Conservation (phyloP, 2,888 invertebrate species). For the Cryptocephalus primarius region DNA sequence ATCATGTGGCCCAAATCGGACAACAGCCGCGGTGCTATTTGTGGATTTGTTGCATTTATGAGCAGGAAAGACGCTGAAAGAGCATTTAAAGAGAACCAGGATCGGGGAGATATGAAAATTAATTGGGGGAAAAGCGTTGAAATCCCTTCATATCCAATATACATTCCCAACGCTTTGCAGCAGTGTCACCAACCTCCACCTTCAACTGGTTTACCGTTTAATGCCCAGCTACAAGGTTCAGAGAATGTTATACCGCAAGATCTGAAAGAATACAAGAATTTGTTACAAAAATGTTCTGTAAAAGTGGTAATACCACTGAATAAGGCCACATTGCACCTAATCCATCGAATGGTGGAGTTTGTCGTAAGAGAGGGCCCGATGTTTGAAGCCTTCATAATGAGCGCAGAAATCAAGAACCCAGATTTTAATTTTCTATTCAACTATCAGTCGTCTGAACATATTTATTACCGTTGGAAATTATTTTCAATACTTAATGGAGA, state of each 20-base stretch:
- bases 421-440: slow-evolving; percentile 95
- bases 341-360: slow-evolving; percentile 96
- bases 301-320: slow-evolving; percentile 56
- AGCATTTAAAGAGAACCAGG: slow-evolving; percentile 72
- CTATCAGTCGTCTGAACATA: slow-evolving; percentile 43
- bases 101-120: slow-evolving; percentile 85
- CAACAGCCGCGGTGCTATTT: slow-evolving; percentile 66
- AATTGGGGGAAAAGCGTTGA: slow-evolving; percentile 98
- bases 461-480: slow-evolving; percentile 68
- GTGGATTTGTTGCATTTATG: slow-evolving; percentile 99
- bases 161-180: slow-evolving; percentile 79
- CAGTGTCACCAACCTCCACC: slow-evolving; percentile 78
- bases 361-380: slow-evolving; percentile 96
- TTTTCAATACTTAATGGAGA: slow-evolving; percentile 94
- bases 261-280: slow-evolving; percentile 13
- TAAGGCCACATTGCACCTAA: slow-evolving; percentile 75
- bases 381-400: slow-evolving; percentile 99
- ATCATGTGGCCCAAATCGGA: slow-evolving; percentile 98
- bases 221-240: slow-evolving; percentile 68
- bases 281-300: slow-evolving; percentile 9
- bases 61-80: slow-evolving; percentile 92
- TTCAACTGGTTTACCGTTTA: slow-evolving; percentile 90
- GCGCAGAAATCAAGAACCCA: slow-evolving; percentile 89
- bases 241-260: slow-evolving; percentile 14
- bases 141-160: slow-evolving; percentile 89